These are phyloP conservation scores for Oxyruncus cristatus DNA, from an alignment of 2,113 vertebrate genomes.

Conservation along the genomic window DNA sequence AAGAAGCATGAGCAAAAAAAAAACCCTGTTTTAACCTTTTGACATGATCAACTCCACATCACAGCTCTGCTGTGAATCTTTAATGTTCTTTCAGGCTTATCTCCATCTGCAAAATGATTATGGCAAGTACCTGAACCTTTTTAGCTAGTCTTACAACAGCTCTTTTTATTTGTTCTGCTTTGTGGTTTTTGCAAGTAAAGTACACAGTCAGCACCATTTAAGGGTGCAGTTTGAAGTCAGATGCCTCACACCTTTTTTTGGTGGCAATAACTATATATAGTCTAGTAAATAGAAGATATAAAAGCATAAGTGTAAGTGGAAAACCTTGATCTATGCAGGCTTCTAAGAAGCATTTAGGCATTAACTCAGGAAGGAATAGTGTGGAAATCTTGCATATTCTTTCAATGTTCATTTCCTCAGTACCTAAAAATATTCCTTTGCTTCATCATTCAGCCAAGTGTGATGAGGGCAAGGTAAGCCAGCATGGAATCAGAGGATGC, in stretches of 20 bases:
- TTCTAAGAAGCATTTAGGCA: not conserved
- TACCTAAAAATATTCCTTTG: slow-evolving; percentile 30
- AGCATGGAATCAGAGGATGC: not conserved
- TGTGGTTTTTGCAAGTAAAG: slow-evolving; percentile 42
- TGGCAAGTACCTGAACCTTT: slow-evolving; percentile 29
- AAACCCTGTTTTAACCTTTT: not conserved
- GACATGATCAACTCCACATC: not conserved
- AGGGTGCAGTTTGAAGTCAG: not conserved
- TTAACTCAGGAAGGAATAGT: slow-evolving; percentile 18
- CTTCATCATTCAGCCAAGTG: not conserved
- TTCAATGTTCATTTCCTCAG: slow-evolving; percentile 2
- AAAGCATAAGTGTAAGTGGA: not conserved
- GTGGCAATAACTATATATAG: slow-evolving; percentile 7
- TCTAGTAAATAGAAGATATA: not conserved
- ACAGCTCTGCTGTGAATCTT: not conserved
- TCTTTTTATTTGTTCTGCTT: slow-evolving; percentile 55
- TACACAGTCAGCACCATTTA: slow-evolving; percentile 57
- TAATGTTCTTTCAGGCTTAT: slow-evolving; percentile 31
- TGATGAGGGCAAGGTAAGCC: not conserved
- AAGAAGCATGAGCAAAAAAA: not conserved
- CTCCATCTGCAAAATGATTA: slow-evolving; percentile 23
- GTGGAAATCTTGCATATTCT: slow-evolving; percentile 27
- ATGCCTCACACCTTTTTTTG: not conserved
- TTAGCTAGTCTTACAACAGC: slow-evolving; percentile 32
- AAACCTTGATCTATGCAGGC: slow-evolving; percentile 10